phyloP scores from a whole-genome alignment of 2,888 invertebrate species.

The Tipula vernalis region DNA sequence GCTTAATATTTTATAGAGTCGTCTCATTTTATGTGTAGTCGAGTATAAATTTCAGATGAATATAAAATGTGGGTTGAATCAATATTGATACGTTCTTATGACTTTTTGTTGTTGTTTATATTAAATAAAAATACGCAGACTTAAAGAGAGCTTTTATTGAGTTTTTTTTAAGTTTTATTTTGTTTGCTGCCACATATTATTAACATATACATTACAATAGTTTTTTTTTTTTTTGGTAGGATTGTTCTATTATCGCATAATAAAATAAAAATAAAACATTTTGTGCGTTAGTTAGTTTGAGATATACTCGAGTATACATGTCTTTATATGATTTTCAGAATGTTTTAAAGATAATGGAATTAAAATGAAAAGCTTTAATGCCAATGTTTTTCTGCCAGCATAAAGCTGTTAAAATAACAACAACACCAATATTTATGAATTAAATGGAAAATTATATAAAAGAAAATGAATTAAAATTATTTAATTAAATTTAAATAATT shows the following conservation, averaged over 20 bases:
- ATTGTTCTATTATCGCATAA: background rate
- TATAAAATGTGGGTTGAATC: background rate
- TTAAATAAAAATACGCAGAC: background rate
- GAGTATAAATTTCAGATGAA: background rate
- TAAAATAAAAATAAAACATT: background rate
- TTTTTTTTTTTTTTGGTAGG: background rate
- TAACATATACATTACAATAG: background rate
- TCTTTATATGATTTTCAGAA: no score
- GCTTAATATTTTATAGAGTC: no score
- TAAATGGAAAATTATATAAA: background rate
- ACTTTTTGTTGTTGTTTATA: background rate
- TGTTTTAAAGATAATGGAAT: background rate
- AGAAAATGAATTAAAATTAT: background rate
- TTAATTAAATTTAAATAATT: background rate
- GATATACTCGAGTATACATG: background rate
- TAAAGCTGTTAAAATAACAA: no score
- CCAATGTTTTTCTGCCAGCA: no score
- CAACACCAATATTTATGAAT: no score
- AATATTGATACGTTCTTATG: background rate
- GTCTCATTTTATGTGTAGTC: background rate
- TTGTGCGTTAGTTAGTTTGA: background rate
- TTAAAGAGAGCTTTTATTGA: background rate
- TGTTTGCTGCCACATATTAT: background rate
- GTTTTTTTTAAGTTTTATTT: background rate
- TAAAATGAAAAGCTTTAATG: background rate